Base-by-base conservation (phyloP, 2,113 vertebrate species). In the Ibidorhyncha struthersii region DNA sequence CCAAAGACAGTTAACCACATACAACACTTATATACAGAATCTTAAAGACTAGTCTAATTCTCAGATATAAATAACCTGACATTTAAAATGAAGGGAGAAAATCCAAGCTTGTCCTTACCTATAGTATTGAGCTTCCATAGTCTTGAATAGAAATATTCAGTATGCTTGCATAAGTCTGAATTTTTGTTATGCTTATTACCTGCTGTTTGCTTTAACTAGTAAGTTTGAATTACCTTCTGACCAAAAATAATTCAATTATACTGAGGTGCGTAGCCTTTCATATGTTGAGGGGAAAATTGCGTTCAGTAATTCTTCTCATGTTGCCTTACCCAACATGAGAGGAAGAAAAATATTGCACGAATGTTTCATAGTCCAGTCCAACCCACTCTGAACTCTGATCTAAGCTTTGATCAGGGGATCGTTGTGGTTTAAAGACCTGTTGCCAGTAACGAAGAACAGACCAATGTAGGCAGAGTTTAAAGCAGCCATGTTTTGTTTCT, bases 301-400 rank as follows among this genome's bases (percentile, higher is more conserved):
- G 19, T 70, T 88, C 45, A 65, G 30, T 71, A 49, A 23, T 90
- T 87, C n/a, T 69, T 62, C 21, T 67, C 15, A 5, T 17, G 2
- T 67, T 90, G 38, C 49, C 14, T 50, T 63, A 66, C 26, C 14
- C 5, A 34, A 7, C 7, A 8, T 23, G 23, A 84, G 36, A 34
- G 41, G 22, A 77, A 45, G 30, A 34, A 84, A 30, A 69, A 41
- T 13, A n/a, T 10, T 1, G 0, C 2, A 0, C 30, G 8, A 58
- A 32, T 66, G 25, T 62, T 84, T 61, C 72, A 9, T 2, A 5
- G n/a, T 82, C 49, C 30, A 8, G 40, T 61, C 52, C 38, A 45
- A 0, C 23, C 40, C 13, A 12, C 26, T 76, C 43, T 47, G 52
- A 58, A 45, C 25, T 65, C 52, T 38, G 17, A 45, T 76, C 38